Evolutionary conservation across 2,888 invertebrate genomes (phyloP).

Genomic region (Tetanocera ferruginea): DNA sequence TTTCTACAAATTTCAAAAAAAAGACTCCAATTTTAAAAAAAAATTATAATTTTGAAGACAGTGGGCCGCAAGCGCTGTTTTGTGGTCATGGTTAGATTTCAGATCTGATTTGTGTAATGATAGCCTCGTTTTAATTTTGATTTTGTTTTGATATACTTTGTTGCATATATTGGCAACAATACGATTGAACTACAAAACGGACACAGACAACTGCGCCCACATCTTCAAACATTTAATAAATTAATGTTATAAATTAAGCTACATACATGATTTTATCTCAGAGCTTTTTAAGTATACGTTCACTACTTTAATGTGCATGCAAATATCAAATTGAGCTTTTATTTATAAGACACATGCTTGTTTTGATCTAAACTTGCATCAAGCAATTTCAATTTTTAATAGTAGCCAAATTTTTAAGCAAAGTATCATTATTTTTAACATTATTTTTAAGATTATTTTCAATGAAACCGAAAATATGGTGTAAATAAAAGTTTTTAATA

Average conservation of each 20-base stretch:
- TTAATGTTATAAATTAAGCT: constrained; percentile 3
- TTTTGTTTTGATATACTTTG: too few species aligned
- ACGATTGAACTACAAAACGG: too few species aligned
- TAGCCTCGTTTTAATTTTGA: too few species aligned
- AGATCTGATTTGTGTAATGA: too few species aligned
- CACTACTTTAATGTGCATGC: not conserved
- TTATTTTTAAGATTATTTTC: constrained; percentile 7
- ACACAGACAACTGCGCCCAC: not conserved
- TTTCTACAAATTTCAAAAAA: too few species aligned
- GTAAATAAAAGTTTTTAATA: constrained; percentile 32
- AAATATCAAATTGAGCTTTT: constrained; percentile 17
- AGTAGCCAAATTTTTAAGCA: constrained; percentile 8
- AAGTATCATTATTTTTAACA: constrained; percentile 9
- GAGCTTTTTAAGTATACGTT: not conserved
- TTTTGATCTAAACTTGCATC: not conserved
- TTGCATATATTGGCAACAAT: not conserved
- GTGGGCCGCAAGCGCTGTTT: too few species aligned
- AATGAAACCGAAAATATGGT: constrained; percentile 13
- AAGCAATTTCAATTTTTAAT: constrained; percentile 8
- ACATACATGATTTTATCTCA: not conserved
- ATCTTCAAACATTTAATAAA: too few species aligned
- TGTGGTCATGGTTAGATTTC: too few species aligned
- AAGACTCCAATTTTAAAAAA: too few species aligned
- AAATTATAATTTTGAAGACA: too few species aligned
- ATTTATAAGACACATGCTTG: not conserved